Conservation (phyloP, 2,888 invertebrate genomes). For the Agelastica alni region DNA sequence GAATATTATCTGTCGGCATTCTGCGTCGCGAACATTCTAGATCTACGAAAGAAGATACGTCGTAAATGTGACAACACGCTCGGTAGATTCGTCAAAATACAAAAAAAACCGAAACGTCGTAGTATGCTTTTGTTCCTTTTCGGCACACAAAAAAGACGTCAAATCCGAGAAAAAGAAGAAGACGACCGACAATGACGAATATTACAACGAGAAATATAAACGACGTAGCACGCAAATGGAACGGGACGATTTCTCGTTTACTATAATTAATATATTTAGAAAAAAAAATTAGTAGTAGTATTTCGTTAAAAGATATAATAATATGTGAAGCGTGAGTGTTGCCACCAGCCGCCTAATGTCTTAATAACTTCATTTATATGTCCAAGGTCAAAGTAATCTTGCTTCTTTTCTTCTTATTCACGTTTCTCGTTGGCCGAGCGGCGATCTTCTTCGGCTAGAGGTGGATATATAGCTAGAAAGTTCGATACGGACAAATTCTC, state of each 20-base stretch:
- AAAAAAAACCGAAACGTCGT: too few species aligned
- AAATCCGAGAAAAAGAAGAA: too few species aligned
- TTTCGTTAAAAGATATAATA: conserved; percentile 55
- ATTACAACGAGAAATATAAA: too few species aligned
- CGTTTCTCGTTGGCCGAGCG: background rate
- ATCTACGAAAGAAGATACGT: conserved; percentile 50
- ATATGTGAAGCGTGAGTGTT: conserved; percentile 53
- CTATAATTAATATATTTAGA: conserved; percentile 54
- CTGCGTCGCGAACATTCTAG: conserved; percentile 40
- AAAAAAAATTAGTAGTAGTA: conserved; percentile 55
- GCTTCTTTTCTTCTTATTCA: too few species aligned
- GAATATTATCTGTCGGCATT: conserved; percentile 43
- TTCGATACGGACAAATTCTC: too few species aligned
- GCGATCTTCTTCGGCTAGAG: background rate
- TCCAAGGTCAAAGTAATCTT: conserved; percentile 54
- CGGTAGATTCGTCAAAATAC: conserved; percentile 43
- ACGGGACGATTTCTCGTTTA: too few species aligned
- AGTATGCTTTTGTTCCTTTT: too few species aligned
- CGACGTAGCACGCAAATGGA: too few species aligned
- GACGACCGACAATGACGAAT: too few species aligned
- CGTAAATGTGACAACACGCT: conserved; percentile 46
- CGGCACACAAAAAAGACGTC: too few species aligned
- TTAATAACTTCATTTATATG: conserved; percentile 58
- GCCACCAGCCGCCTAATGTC: conserved; percentile 56
- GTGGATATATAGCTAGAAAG: too few species aligned